phyloP scores from a whole-genome alignment of 2,797 vertebrate species.

The Poecilia wingei region DNA sequence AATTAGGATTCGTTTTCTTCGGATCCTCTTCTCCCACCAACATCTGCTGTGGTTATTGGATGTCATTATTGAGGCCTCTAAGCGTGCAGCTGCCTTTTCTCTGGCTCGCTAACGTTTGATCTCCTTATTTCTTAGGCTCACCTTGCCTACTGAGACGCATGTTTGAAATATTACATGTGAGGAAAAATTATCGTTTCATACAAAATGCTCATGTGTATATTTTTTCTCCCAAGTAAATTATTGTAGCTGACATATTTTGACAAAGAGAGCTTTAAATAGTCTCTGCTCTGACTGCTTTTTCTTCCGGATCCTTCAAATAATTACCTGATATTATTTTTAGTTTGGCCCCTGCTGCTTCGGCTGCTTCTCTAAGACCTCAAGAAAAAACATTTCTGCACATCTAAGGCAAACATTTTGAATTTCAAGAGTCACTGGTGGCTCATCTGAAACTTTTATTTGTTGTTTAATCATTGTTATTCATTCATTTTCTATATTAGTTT shows the following conservation, averaged over 20 bases:
- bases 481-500: not conserved
- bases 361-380: slow-evolving; percentile 48
- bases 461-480: not conserved
- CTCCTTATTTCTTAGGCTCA: slow-evolving; percentile 45
- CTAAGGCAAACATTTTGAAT: not conserved
- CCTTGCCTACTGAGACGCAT: slow-evolving; percentile 55
- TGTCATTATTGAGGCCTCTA: slow-evolving; percentile 61
- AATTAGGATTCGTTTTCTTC: slow-evolving; percentile 70
- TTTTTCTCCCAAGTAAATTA: slow-evolving; percentile 27
- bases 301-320: slow-evolving; percentile 61
- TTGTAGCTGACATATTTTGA: slow-evolving; percentile 59
- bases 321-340: slow-evolving; percentile 73
- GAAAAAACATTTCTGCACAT: slow-evolving; percentile 34
- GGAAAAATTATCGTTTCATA: slow-evolving; percentile 21
- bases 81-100: slow-evolving; percentile 41
- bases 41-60: slow-evolving; percentile 68
- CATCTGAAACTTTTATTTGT: not conserved
- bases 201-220: slow-evolving; percentile 31
- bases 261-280: slow-evolving; percentile 66
- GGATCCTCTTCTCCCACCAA: slow-evolving; percentile 61
- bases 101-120: slow-evolving; percentile 37
- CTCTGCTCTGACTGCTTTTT: slow-evolving; percentile 40
- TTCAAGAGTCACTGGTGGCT: not conserved
- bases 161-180: slow-evolving; percentile 41
- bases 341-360: slow-evolving; percentile 42